These are phyloP conservation scores for Drosophila leontia DNA, from an alignment of 1,140 invertebrate species.

Conservation along the genomic window DNA sequence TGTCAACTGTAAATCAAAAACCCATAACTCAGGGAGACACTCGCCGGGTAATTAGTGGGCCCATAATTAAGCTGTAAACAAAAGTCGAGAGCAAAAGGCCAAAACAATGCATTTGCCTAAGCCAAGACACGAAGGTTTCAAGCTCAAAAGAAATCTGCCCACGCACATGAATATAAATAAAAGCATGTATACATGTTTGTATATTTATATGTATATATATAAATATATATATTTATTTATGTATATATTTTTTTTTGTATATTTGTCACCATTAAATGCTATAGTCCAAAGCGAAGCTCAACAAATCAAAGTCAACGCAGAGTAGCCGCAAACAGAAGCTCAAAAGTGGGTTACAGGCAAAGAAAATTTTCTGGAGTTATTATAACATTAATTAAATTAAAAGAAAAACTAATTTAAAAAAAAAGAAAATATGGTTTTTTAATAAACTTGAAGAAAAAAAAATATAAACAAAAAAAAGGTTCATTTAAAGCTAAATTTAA, in stretches of 20 bases:
- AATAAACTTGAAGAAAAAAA: no score
- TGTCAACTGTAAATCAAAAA: constrained; percentile 79
- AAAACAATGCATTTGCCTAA: constrained; percentile 29
- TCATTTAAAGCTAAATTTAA: no score
- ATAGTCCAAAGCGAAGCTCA: constrained; percentile 38
- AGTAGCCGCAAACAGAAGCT: constrained; percentile 49
- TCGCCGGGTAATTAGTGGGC: constrained; percentile 61
- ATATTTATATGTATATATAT: neutral
- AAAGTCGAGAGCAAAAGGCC: constrained; percentile 20
- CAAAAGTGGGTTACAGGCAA: constrained; percentile 19
- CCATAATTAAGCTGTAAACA: constrained; percentile 71
- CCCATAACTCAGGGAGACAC: constrained; percentile 70
- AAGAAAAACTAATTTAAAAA: no score
- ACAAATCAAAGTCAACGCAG: constrained; percentile 50
- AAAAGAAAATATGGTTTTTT: no score
- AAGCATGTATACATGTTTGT: neutral
- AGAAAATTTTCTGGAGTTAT: neutral
- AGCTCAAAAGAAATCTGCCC: constrained; percentile 34
- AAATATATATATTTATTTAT: neutral
- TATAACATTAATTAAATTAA: no score
- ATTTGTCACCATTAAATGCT: constrained; percentile 51
- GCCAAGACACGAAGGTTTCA: constrained; percentile 39
- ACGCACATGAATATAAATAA: constrained; percentile 39
- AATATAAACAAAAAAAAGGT: no score
- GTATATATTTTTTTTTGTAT: neutral